Evolutionary conservation across 1,140 invertebrate species (phyloP).

Genomic region (Himalopsyche phryganea): DNA sequence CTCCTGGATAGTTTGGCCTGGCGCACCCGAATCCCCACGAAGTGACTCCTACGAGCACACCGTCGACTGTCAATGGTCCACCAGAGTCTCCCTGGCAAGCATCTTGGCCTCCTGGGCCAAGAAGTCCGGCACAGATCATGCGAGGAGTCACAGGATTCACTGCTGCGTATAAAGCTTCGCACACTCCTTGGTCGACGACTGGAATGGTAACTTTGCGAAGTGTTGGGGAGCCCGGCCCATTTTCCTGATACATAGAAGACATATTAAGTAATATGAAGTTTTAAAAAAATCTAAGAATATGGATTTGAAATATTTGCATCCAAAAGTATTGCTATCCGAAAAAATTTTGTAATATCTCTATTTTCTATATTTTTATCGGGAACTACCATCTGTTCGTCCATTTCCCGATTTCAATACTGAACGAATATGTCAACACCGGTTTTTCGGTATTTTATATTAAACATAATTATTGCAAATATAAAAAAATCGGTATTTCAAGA

Average conservation of each 20-base stretch:
- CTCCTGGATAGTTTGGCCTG: conserved; percentile 52
- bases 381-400: too few species aligned
- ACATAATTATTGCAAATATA: too few species aligned
- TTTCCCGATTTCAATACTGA: too few species aligned
- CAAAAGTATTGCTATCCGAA: too few species aligned
- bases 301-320: background rate
- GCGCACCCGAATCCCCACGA: conserved; percentile 51
- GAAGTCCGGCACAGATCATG: conserved; percentile 55
- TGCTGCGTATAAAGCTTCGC: conserved; percentile 34
- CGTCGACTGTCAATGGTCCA: conserved; percentile 36
- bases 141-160: conserved; percentile 36
- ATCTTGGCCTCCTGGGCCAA: conserved; percentile 33
- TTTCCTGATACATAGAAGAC: conserved; percentile 11
- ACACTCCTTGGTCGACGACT: conserved; percentile 34
- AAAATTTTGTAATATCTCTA: too few species aligned
- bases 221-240: conserved; percentile 29
- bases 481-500: too few species aligned
- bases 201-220: conserved; percentile 44
- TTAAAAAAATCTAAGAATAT: background rate
- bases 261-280: background rate
- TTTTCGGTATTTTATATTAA: too few species aligned
- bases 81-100: conserved; percentile 40
- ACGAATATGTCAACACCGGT: too few species aligned
- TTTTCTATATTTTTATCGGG: too few species aligned
- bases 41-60: conserved; percentile 44